Evolutionary conservation across 2,797 vertebrate genomes (phyloP).

Genomic region (Diplodus sargus): DNA sequence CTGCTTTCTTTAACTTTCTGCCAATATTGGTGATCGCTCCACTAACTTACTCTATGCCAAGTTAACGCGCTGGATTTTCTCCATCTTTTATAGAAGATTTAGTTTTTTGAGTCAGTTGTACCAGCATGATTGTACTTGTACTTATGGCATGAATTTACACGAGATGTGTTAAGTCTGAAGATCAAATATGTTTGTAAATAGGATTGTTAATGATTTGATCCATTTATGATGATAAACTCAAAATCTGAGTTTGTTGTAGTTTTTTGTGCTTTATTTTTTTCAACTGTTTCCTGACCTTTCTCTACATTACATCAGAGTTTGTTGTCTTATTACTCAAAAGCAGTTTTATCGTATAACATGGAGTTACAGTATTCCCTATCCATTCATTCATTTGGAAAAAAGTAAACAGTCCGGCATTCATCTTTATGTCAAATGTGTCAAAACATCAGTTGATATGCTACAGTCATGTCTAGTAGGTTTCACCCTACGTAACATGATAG

Average conservation of each 20-base stretch:
- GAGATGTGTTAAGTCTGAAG: not conserved
- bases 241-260: not conserved
- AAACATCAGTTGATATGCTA: no score
- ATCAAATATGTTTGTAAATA: not conserved
- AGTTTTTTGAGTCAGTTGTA: not conserved
- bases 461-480: no score
- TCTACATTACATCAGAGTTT: not conserved
- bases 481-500: no score
- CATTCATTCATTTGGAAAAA: no score
- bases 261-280: not conserved
- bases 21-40: not conserved
- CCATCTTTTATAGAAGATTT: not conserved
- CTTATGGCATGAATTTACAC: not conserved
- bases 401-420: no score
- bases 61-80: not conserved
- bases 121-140: not conserved
- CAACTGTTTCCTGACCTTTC: no score
- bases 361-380: no score
- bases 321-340: constrained; percentile 1
- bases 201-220: not conserved
- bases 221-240: not conserved
- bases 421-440: no score
- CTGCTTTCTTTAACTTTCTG: not conserved
- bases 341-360: not conserved
- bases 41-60: not conserved